These are phyloP conservation scores for Lasioglossum figueresi DNA, from an alignment of 2,888 invertebrate species.

Conservation along the genomic window DNA sequence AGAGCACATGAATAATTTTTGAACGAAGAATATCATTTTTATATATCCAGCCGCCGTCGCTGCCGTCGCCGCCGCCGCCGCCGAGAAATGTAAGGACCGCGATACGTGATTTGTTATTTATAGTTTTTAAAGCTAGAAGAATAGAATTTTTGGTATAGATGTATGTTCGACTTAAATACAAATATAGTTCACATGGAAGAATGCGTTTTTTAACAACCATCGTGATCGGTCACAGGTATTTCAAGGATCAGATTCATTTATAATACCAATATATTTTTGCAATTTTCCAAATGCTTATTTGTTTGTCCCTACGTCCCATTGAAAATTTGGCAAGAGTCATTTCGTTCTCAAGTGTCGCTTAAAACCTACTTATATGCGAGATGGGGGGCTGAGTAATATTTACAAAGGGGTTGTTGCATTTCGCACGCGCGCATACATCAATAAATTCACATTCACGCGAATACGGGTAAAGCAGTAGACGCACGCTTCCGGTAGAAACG, in stretches of 20 bases:
- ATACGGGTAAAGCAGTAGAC: conserved; percentile 38
- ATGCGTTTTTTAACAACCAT: not conserved
- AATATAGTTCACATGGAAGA: conserved; percentile 8
- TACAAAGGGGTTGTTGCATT: conserved; percentile 77
- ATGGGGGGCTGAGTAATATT: conserved; percentile 74
- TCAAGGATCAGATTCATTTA: conserved; percentile 73
- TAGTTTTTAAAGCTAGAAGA: conserved; percentile 30
- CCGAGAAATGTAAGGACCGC: not conserved
- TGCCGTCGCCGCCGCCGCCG: not conserved
- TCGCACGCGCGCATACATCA: conserved; percentile 71
- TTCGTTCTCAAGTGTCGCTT: conserved; percentile 78
- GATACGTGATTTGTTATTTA: conserved; percentile 37
- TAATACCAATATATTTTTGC: conserved; percentile 83
- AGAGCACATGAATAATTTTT: conserved; percentile 19
- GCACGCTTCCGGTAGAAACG: conserved; percentile 31
- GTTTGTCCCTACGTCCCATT: conserved; percentile 79
- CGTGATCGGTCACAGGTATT: conserved; percentile 20
- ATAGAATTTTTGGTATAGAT: conserved; percentile 46
- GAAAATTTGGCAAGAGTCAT: conserved; percentile 82
- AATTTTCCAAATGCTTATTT: conserved; percentile 79
- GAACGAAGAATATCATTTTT: conserved; percentile 31
- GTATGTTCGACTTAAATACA: conserved; percentile 29
- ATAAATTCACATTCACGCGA: conserved; percentile 24
- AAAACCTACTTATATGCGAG: conserved; percentile 72
- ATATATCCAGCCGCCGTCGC: conserved; percentile 2